A percentile compares a stretch with the other conserved stretches of the same genome.
These are phyloP conservation scores for Rutpela maculata DNA, from an alignment of 2,888 invertebrate genomes.

Conservation along the genomic window DNA sequence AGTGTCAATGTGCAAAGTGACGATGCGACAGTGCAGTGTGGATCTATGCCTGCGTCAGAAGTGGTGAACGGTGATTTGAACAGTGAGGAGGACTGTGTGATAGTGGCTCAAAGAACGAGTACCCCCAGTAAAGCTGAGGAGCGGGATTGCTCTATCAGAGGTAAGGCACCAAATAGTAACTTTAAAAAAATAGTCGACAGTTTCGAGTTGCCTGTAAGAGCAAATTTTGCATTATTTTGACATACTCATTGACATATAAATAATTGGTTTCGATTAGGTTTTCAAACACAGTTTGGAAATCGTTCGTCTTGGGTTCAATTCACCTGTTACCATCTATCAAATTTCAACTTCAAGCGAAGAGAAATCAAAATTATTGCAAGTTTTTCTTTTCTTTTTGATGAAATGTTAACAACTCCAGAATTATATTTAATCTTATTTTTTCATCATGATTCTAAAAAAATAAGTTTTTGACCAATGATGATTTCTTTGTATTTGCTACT, in stretches of 20 bases:
- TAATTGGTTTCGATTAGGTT: no score
- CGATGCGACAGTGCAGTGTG: slow-evolving; percentile 63
- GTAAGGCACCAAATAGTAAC: slow-evolving; percentile 50
- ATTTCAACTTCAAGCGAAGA: no score
- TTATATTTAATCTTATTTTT: no score
- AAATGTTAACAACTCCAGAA: no score
- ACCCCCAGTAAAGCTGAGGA: slow-evolving; percentile 73
- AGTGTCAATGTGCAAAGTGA: slow-evolving; percentile 60
- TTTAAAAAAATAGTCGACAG: not conserved
- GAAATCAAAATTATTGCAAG: no score
- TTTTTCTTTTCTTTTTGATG: no score
- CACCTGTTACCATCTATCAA: no score
- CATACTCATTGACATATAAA: no score
- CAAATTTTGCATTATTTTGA: no score
- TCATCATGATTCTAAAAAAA: not conserved
- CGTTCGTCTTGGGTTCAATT: no score
- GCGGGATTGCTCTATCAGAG: slow-evolving; percentile 71
- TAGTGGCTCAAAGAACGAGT: slow-evolving; percentile 75
- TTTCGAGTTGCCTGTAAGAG: no score
- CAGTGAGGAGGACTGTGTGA: slow-evolving; percentile 79
- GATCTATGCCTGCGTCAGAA: slow-evolving; percentile 54
- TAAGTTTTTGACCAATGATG: slow-evolving; percentile 14
- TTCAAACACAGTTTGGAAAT: no score
- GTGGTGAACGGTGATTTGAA: slow-evolving; percentile 68
- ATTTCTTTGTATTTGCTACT: slow-evolving; percentile 36